Base-by-base conservation (phyloP, 2,888 invertebrate species). In the Torymus texanus region DNA sequence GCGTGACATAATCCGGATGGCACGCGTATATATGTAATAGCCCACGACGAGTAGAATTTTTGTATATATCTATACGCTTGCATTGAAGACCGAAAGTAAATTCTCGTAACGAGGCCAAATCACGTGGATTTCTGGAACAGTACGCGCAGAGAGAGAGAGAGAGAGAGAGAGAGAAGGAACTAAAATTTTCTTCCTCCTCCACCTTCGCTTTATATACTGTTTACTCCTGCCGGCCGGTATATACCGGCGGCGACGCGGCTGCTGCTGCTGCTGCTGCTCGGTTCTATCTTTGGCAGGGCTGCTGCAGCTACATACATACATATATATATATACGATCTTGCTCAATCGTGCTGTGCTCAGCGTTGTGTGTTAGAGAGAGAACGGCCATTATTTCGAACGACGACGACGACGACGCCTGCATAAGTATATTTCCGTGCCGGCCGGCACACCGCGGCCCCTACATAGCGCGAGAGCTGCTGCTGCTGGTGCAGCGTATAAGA, bases 1-100 rank as follows among this genome's bases (percentile, higher is more conserved):
- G 81, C 84, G 84, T 87, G 87, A 86, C 85, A 87, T 85, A 87
- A 87, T 86, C 84, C 41, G 82, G 51, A 8, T 50, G 78, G 83
- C 21, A 2, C 76, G 75, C 41, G 53, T 62, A n/a, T n/a, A n/a
- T n/a, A n/a, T n/a, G 21, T 41, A 13, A 13, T 18, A 41, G 41
- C 14, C 50, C 12, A 4, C 71, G n/a, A 41, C 14, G 50, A 71
- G 12, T 3, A 8, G 41, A 41, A 8, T 41, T 41, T 41, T 41
- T 1, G 8, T 5, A 41, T 41, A 41, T 29, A 29, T 5, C 0
- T 29, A 29, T 5, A 5, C 0, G 41, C 8, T 5, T 41, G 41
- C 10, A 1, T 41, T 1, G 41, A 41, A 41, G 41, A 41, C 41
- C 41, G 41, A 41, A 41, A 41, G 41, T 41, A 8, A 41, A 41